A percentile compares a stretch with the other conserved stretches of the same genome.
phyloP scores from a whole-genome alignment of 2,888 invertebrate genomes.

The Pteria penguin region DNA sequence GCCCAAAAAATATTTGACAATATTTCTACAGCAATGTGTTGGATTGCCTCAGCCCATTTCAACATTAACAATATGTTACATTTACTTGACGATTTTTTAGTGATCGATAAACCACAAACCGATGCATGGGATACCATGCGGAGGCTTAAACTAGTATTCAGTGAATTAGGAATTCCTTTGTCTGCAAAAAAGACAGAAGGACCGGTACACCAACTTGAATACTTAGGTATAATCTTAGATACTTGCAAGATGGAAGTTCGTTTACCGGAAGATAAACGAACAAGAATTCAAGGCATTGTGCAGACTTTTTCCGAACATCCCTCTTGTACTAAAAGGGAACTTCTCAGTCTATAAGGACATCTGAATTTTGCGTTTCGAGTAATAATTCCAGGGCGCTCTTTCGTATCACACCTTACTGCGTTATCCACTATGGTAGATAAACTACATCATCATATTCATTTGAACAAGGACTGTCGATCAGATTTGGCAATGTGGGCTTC shows the following conservation, averaged over 20 bases:
- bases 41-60: conserved; percentile 24
- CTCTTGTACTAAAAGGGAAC: conserved; percentile 30
- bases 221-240: conserved; percentile 33
- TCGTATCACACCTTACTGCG: conserved; percentile 30
- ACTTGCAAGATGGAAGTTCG: conserved; percentile 26
- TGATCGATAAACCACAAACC: background rate
- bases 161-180: conserved; percentile 10
- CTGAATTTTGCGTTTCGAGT: conserved; percentile 39
- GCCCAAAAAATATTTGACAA: conserved; percentile 33
- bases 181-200: conserved; percentile 25
- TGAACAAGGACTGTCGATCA: conserved; percentile 30
- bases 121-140: conserved; percentile 14
- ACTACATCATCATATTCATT: conserved; percentile 29
- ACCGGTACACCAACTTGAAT: conserved; percentile 22
- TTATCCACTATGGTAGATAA: conserved; percentile 33
- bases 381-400: conserved; percentile 30
- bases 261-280: conserved; percentile 34
- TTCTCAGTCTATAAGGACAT: conserved; percentile 38
- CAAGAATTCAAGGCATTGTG: conserved; percentile 26
- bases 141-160: conserved; percentile 21
- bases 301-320: conserved; percentile 5
- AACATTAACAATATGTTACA: conserved; percentile 19
- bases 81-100: conserved; percentile 33
- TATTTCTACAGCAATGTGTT: conserved; percentile 29
- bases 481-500: conserved; percentile 22